Evolutionary conservation across 2,113 vertebrate species (phyloP), one percentile per base, ranked within the genome.

Genomic region (Nansenia antarctica): DNA sequence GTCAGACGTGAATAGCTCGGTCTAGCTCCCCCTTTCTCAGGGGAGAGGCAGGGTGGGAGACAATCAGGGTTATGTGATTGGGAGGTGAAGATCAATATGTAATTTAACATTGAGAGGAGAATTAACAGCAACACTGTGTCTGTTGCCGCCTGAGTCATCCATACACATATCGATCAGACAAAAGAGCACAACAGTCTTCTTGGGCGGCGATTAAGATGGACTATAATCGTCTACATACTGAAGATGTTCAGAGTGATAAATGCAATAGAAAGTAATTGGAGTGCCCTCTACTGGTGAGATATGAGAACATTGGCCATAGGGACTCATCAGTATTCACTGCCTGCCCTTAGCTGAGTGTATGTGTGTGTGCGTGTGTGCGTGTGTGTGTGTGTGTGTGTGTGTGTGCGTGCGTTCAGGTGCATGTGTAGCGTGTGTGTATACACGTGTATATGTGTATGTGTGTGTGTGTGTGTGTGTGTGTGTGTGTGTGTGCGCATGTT

Each of bases 11-110:
- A 8, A 6, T 75, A 81, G 54, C 32, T 72, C n/a, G n/a, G 61
- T 32, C 52, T 53, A 73, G n/a, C 15, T 32, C 57, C 76, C 69
- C 52, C 32, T 32, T 39, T 42, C 61, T 39, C 61, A 18, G 20
- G 49, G 49, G 35, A 18, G 37, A 66, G 65, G n/a, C 14, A 57
- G 39, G 70, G 65, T 66, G 49, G 27, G 62, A 73, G 72, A 82
- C 71, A 72, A 74, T 67, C 53, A 54, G 30, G 57, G 29, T 31
- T 39, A 58, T 45, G 67, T 61, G 64, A 53, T 62, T 72, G 58
- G 76, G 63, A 67, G 30, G 11, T 47, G 65, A 60, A 67, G 85
- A 78, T 87, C 79, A 53, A 88, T 88, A 84, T 78, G 78, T 86
- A 80, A 89, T 87, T 87, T 85, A 79, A 74, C 67, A 47, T 14